Conservation (phyloP, 1,140 invertebrate species). For the Agrypnia vestita region DNA sequence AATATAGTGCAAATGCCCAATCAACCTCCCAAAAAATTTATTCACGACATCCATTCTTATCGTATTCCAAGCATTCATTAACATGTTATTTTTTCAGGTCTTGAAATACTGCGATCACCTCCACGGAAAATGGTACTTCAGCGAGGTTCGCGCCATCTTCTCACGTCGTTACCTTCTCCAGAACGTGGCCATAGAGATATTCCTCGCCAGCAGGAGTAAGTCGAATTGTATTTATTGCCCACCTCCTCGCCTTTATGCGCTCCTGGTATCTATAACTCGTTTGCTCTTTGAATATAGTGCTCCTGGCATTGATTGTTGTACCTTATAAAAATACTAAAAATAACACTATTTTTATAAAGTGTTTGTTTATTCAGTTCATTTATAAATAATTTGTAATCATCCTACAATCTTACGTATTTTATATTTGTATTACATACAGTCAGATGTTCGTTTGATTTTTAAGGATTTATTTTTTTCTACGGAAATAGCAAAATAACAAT, state of each 20-base stretch:
- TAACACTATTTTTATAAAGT: no score
- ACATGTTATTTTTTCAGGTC: conserved; percentile 78
- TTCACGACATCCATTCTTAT: no score
- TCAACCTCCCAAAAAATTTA: no score
- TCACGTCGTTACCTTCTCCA: conserved; percentile 96
- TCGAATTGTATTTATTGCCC: conserved; percentile 62
- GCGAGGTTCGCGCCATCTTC: conserved; percentile 98
- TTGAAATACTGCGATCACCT: conserved; percentile 97
- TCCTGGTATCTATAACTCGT: background rate
- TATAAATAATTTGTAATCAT: no score
- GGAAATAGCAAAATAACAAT: no score
- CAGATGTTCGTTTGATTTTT: no score
- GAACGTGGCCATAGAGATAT: conserved; percentile 98
- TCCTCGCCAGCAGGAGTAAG: conserved; percentile 98
- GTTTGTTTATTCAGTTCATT: no score
- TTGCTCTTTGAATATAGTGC: background rate
- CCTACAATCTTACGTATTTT: no score
- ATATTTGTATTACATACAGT: no score
- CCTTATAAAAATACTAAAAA: no score
- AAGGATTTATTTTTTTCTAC: no score
- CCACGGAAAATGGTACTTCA: conserved; percentile 99
- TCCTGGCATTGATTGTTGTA: background rate
- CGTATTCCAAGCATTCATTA: background rate
- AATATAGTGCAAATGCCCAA: background rate
- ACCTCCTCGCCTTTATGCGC: conserved; percentile 11